Base-by-base conservation (phyloP, 1,140 invertebrate genomes). In the Sarcophaga peregrina region DNA sequence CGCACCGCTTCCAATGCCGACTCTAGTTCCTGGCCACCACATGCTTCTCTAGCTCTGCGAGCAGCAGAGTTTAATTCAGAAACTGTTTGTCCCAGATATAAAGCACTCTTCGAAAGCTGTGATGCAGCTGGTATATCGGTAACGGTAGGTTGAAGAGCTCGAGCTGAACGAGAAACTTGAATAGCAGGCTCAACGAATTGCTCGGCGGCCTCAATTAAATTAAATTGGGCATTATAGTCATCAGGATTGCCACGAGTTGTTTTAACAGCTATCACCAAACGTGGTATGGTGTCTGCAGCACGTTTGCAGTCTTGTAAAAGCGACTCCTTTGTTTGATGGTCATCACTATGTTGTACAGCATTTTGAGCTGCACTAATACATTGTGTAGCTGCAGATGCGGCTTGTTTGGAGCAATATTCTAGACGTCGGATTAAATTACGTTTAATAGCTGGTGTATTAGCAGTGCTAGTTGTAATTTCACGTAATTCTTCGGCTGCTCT, bases 401-500 rank as follows among this genome's bases (percentile, higher is more conserved):
- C 96, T 85, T 97, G 95, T 87, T 96, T 96, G 0, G 97, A 97
- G 84, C 96, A 96, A 83, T 92, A 92, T 90, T 93, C 96, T 50
- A 97, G 88, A 72, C 94, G 92, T 81, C 93, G 93, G 15, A 98
- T 94, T 1, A 97, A 91, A 89, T 96, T 96, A 8, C 94, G 93
- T 84, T 96, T 94, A 73, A 97, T 91, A 4, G 95, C 95, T 73
- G 94, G 96, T 1, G 92, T 92, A 45, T 93, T 96, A 7, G 95
- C 95, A 11, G 96, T 95, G 5, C 93, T 93, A 80, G 95, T 96
- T 0, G 98, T 98, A 10, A 97, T 98, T 86, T 95, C 95, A 81
- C 97, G 92, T 0, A 99, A 91, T 86, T 98, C 96, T 88, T 99
- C 97, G 0, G 98, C 98, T 0, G 98, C 98, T 80, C 93, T 93